Conservation (phyloP, 2,888 invertebrate species). For the Cabera pusaria region DNA sequence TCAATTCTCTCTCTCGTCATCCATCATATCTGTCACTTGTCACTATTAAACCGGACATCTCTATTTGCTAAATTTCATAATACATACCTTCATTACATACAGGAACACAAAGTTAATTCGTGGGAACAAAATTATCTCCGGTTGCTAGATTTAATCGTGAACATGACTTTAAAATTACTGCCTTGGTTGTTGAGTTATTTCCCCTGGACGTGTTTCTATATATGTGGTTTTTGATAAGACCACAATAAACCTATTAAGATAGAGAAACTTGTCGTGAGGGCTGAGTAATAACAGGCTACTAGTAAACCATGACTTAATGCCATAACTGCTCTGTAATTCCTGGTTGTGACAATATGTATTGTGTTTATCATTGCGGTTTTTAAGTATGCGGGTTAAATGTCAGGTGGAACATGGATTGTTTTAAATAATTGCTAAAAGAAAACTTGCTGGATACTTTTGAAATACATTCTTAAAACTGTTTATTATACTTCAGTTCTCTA, state of each 20-base stretch:
- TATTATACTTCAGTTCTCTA: too few relatives aligned
- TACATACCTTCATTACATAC: conserved; percentile 14
- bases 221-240: conserved; percentile 8
- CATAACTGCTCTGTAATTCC: conserved; percentile 36
- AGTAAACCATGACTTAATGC: conserved; percentile 34
- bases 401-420: conserved; percentile 23
- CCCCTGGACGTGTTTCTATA: conserved; percentile 8
- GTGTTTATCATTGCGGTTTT: conserved; percentile 39
- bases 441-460: conserved; percentile 4
- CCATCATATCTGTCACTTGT: conserved; percentile 35
- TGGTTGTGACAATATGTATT: conserved; percentile 32
- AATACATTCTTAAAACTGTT: too few relatives aligned
- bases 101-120: conserved; percentile 25
- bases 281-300: conserved; percentile 14
- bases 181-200: conserved; percentile 11
- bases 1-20: conserved; percentile 27
- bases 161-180: conserved; percentile 25
- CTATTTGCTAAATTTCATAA: conserved; percentile 28
- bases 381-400: conserved; percentile 53
- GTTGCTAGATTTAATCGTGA: conserved; percentile 27
- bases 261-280: conserved; percentile 22
- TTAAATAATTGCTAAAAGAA: neutral
- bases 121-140: conserved; percentile 27
- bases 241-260: conserved; percentile 13
- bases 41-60: conserved; percentile 21